A percentile compares a stretch with the other conserved stretches of the same genome.
These are phyloP conservation scores for Prenolepis imparis DNA, from an alignment of 2,888 invertebrate genomes.

Conservation along the genomic window DNA sequence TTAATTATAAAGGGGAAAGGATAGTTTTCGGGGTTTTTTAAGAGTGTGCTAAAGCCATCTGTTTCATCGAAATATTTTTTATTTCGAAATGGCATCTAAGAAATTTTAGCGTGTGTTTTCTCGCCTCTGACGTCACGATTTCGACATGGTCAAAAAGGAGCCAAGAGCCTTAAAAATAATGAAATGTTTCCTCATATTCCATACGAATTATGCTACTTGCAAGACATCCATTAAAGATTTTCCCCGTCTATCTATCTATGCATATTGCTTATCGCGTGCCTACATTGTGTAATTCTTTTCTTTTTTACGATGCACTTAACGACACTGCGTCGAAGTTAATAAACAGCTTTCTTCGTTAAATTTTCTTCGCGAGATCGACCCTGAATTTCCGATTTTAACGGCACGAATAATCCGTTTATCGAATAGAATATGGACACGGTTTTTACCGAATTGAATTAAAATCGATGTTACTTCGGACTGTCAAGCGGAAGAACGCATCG, in stretches of 20 bases:
- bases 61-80: too few species aligned
- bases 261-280: not conserved
- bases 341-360: not conserved
- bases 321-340: not conserved
- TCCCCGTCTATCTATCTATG: not conserved
- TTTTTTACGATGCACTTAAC: conserved; percentile 12
- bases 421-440: not conserved
- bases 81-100: too few species aligned
- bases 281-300: not conserved
- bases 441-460: conserved; percentile 33
- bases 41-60: too few species aligned
- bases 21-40: too few species aligned
- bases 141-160: too few species aligned
- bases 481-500: not conserved
- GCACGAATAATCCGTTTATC: not conserved
- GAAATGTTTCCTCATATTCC: conserved; percentile 1
- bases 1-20: too few species aligned
- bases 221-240: not conserved
- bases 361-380: not conserved
- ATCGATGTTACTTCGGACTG: not conserved
- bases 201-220: not conserved
- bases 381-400: conserved; percentile 10
- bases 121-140: too few species aligned
- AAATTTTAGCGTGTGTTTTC: too few species aligned
- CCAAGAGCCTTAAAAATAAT: too few species aligned